A percentile compares a stretch with the other conserved stretches of the same genome.
These are phyloP conservation scores for Pardosa pseudoannulata DNA, from an alignment of 2,888 invertebrate genomes.

Conservation along the genomic window DNA sequence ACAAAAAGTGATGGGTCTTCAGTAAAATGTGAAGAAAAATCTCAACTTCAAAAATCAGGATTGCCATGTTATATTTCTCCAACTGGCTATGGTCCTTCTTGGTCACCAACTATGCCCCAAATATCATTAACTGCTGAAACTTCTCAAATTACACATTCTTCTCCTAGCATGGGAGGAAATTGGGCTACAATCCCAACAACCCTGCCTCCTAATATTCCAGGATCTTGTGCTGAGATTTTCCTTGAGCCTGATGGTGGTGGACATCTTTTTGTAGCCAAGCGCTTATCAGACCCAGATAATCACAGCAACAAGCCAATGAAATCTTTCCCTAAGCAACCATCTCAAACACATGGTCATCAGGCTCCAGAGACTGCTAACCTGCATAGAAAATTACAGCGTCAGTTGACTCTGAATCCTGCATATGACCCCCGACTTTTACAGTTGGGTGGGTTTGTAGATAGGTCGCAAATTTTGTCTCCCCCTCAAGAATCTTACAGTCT, in stretches of 20 bases:
- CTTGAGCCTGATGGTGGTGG: slow-evolving; percentile 76
- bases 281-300: slow-evolving; percentile 77
- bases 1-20: slow-evolving; percentile 63
- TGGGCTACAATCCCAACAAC: slow-evolving; percentile 73
- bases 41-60: slow-evolving; percentile 42
- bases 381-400: slow-evolving; percentile 87
- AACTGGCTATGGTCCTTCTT: slow-evolving; percentile 48
- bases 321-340: slow-evolving; percentile 24
- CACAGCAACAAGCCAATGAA: slow-evolving; percentile 38
- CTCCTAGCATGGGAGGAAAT: slow-evolving; percentile 45
- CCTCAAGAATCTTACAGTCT: slow-evolving; percentile 35
- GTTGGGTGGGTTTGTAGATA: slow-evolving; percentile 63
- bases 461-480: slow-evolving; percentile 47
- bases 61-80: slow-evolving; percentile 35
- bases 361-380: slow-evolving; percentile 80
- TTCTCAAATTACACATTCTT: slow-evolving; percentile 41
- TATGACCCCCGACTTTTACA: slow-evolving; percentile 85
- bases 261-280: slow-evolving; percentile 78
- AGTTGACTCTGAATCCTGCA: slow-evolving; percentile 88
- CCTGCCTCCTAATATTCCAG: slow-evolving; percentile 67
- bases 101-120: slow-evolving; percentile 64
- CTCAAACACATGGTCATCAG: slow-evolving; percentile 34
- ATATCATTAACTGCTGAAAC: slow-evolving; percentile 55
- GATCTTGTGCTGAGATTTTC: slow-evolving; percentile 69
- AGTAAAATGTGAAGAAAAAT: slow-evolving; percentile 46